Evolutionary conservation across 64 coral and sea anemone genomes (phyloP).

Genomic region (Actinia tenebrosa): DNA sequence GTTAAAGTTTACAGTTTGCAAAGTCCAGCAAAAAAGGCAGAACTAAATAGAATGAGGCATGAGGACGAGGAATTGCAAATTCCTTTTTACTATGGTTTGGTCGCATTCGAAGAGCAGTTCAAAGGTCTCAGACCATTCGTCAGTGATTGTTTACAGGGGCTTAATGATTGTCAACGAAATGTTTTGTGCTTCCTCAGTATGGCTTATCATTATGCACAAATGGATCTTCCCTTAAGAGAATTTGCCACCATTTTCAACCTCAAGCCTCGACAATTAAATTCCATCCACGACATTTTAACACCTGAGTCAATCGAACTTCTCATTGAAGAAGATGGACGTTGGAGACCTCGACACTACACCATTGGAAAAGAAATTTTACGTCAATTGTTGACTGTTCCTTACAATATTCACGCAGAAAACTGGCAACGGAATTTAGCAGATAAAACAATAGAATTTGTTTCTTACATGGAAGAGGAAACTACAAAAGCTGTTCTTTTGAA

Average conservation of each 20-base stretch:
- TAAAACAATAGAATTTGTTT: conserved; percentile 30
- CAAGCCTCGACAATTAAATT: background rate
- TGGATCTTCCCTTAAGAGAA: background rate
- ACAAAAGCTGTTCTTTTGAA: conserved; percentile 27
- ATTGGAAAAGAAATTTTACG: conserved; percentile 44
- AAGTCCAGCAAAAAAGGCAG: conserved; percentile 10
- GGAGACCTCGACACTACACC: conserved; percentile 52
- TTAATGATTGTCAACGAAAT: conserved; percentile 4
- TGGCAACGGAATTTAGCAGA: conserved; percentile 50
- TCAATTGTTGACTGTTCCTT: conserved; percentile 4
- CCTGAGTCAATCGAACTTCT: conserved; percentile 2
- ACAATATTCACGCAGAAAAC: conserved; percentile 20
- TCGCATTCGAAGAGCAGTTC: conserved; percentile 52
- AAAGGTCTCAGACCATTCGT: conserved; percentile 45
- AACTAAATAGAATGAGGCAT: background rate
- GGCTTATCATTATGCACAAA: conserved; percentile 55
- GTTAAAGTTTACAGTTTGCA: conserved; percentile 44
- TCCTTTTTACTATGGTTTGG: conserved; percentile 59
- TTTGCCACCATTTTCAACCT: conserved; percentile 13
- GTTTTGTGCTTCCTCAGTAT: conserved; percentile 49
- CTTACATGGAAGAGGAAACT: conserved; percentile 25
- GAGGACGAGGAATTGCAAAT: conserved; percentile 40
- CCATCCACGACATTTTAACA: conserved; percentile 4
- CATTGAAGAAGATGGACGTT: conserved; percentile 50
- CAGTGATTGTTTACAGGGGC: conserved; percentile 28